phyloP scores from a whole-genome alignment of 2,888 invertebrate genomes.

The Podabrus alpinus region DNA sequence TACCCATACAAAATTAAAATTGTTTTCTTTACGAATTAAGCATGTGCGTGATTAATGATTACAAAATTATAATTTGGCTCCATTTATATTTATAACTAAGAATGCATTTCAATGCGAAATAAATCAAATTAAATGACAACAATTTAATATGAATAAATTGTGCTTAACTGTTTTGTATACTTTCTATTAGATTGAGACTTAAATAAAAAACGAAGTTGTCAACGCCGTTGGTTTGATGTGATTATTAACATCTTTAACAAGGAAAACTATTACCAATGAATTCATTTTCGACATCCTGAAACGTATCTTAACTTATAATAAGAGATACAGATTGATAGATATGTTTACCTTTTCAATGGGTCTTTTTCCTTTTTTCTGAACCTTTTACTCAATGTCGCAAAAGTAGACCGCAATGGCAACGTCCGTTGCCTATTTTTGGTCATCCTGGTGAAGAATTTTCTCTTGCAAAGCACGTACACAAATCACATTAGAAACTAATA shows the following conservation, averaged over 20 bases:
- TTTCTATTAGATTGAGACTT: not conserved
- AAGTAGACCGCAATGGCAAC: conserved; percentile 57
- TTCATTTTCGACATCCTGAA: too few relatives aligned
- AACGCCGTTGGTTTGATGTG: not conserved
- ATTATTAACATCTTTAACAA: not conserved
- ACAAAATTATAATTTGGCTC: not conserved
- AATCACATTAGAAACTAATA: conserved; percentile 20
- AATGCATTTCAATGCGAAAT: not conserved
- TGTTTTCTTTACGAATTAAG: not conserved
- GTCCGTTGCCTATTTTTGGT: conserved; percentile 59
- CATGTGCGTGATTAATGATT: not conserved
- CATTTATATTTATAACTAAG: not conserved
- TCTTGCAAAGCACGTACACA: conserved; percentile 6
- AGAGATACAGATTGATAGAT: not conserved
- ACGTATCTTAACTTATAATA: too few relatives aligned
- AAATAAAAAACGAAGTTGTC: not conserved
- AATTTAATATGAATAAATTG: not conserved
- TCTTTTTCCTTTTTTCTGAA: conserved; percentile 57
- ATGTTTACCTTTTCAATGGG: conserved; percentile 59
- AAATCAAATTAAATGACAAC: not conserved
- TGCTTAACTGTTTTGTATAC: not conserved
- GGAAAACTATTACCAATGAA: not conserved
- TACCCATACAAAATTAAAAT: not conserved
- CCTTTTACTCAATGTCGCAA: conserved; percentile 59
- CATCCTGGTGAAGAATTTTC: conserved; percentile 39